These are phyloP conservation scores for Aplodontia rufa DNA, from an alignment of 2,113 vertebrate genomes.

Conservation along the genomic window DNA sequence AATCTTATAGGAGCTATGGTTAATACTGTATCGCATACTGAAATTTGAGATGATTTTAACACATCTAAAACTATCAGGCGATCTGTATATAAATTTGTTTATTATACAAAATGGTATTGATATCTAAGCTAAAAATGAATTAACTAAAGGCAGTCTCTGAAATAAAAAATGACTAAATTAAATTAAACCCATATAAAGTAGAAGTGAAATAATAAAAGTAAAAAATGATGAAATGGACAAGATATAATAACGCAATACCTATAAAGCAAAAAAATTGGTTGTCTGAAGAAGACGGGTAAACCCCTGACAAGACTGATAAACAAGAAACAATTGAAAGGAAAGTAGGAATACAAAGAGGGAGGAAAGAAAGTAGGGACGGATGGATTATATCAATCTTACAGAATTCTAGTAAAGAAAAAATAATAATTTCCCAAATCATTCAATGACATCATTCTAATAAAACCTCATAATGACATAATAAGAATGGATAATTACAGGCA, in stretches of 20 bases:
- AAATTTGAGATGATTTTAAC: neutral
- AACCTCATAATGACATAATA: neutral
- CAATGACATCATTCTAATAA: neutral
- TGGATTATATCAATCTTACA: neutral
- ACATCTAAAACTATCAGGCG: neutral
- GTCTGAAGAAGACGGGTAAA: neutral
- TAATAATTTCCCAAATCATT: neutral
- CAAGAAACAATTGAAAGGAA: neutral
- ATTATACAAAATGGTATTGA: too few relatives aligned
- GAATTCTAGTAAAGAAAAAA: neutral
- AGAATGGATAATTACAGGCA: neutral
- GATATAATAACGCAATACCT: neutral
- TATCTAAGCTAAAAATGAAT: constrained; percentile 12
- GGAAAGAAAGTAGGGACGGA: neutral
- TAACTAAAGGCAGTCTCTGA: neutral
- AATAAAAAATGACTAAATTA: neutral
- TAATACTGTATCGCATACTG: neutral
- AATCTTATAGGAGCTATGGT: neutral
- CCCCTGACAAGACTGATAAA: neutral
- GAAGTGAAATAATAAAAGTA: neutral
- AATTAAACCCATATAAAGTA: neutral
- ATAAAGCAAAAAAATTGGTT: neutral
- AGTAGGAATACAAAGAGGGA: neutral
- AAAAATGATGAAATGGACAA: neutral
- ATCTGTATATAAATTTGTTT: neutral